These are phyloP conservation scores for Bilobella aurantiaca DNA, from an alignment of 1,140 invertebrate species.

Conservation along the genomic window DNA sequence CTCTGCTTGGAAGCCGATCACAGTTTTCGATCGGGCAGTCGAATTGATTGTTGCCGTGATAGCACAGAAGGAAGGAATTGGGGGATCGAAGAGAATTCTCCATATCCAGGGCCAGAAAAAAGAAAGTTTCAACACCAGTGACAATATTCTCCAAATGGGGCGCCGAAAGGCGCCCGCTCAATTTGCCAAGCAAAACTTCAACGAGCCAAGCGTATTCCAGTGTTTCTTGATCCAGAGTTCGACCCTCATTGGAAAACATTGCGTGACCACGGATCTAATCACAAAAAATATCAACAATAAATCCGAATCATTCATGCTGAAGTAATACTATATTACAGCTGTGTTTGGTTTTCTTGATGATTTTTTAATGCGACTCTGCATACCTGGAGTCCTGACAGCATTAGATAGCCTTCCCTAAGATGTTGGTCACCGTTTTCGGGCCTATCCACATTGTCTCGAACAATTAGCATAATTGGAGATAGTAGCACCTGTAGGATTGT, in stretches of 20 bases:
- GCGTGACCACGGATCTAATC: slow-evolving; percentile 76
- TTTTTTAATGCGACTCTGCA: too few relatives aligned
- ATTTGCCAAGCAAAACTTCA: slow-evolving; percentile 68
- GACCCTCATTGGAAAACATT: slow-evolving; percentile 87
- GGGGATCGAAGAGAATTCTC: slow-evolving; percentile 72
- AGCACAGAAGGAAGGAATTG: slow-evolving; percentile 49
- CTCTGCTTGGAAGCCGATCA: too few relatives aligned
- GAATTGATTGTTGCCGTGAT: slow-evolving; percentile 33
- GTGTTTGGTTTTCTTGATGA: too few relatives aligned
- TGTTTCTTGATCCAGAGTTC: slow-evolving; percentile 82
- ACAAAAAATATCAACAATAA: neutral
- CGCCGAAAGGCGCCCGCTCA: slow-evolving; percentile 65
- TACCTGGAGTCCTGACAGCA: slow-evolving; percentile 77
- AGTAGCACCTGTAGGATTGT: slow-evolving; percentile 82
- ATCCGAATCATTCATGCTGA: neutral
- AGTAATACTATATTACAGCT: too few relatives aligned
- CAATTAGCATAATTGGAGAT: slow-evolving; percentile 75
- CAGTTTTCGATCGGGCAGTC: slow-evolving; percentile 25
- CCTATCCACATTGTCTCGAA: slow-evolving; percentile 58
- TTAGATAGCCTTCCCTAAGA: slow-evolving; percentile 75
- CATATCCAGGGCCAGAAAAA: slow-evolving; percentile 70
- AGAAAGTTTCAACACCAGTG: slow-evolving; percentile 75
- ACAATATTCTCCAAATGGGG: slow-evolving; percentile 71
- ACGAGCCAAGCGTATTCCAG: slow-evolving; percentile 93
- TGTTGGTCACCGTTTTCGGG: slow-evolving; percentile 56